Percentiles rank a stretch among this genome's conserved stretches.
Conservation (phyloP, 2,113 vertebrate species). For the Orthochromis malagaraziensis region DNA sequence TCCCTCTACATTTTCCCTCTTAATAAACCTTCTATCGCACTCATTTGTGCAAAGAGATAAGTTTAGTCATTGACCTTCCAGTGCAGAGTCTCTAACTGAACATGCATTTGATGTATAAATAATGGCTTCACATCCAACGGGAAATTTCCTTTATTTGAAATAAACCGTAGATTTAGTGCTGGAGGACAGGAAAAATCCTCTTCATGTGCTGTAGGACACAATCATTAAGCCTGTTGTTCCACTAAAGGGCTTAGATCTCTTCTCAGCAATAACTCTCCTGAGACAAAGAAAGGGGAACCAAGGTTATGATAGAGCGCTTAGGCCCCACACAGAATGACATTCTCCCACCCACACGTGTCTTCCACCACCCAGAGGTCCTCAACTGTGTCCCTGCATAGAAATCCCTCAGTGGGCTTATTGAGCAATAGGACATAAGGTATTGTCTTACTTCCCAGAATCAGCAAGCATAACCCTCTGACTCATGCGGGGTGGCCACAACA, state of each 20-base stretch:
- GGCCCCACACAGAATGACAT: neutral
- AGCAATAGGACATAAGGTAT: conserved; percentile 10
- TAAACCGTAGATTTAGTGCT: neutral
- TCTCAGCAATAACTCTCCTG: neutral
- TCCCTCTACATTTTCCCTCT: neutral
- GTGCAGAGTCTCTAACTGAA: neutral
- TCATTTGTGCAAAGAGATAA: neutral
- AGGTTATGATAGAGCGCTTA: neutral
- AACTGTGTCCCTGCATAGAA: neutral
- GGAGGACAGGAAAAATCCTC: neutral
- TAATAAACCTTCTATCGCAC: neutral
- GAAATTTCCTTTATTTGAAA: conserved; percentile 11
- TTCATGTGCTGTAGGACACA: neutral
- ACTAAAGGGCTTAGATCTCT: neutral
- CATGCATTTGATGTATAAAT: neutral
- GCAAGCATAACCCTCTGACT: conserved; percentile 34
- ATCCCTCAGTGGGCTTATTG: neutral
- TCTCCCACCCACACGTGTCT: neutral
- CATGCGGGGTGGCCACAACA: conserved; percentile 16
- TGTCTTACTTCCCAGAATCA: conserved; percentile 64
- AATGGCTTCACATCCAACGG: neutral
- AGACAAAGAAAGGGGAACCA: neutral
- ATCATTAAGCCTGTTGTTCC: neutral
- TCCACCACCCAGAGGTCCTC: neutral
- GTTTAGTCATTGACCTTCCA: neutral